Conservation (phyloP, 92 coral and sea anemone genomes). For the Zoanthus sociatus region DNA sequence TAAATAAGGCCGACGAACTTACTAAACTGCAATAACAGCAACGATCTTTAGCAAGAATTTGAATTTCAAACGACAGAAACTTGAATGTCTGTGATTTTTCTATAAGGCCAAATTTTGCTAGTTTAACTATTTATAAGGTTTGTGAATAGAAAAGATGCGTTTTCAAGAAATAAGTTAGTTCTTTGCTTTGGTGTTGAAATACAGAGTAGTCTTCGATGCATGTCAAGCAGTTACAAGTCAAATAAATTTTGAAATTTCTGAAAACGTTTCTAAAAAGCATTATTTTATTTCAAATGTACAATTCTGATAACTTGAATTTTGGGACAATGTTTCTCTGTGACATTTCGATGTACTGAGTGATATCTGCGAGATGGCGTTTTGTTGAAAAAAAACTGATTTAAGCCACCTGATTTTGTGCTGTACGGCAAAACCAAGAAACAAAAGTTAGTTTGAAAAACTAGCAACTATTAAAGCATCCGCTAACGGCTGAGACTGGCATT, state of each 20-base stretch:
- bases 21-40: neutral
- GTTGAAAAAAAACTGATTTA: too few relatives aligned
- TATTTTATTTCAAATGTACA: neutral
- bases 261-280: neutral
- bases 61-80: neutral
- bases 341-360: neutral
- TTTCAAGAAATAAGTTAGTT: neutral
- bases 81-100: slow-evolving; percentile 12
- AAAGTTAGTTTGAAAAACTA: too few relatives aligned
- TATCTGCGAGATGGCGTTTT: neutral
- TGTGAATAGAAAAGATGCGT: neutral
- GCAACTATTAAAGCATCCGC: too few relatives aligned
- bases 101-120: neutral
- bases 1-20: slow-evolving; percentile 27
- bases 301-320: neutral
- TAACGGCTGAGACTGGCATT: too few relatives aligned
- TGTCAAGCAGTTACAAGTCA: slow-evolving; percentile 13
- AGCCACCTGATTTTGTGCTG: neutral
- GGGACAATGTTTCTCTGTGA: neutral
- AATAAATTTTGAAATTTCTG: neutral
- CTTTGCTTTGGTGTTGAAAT: neutral
- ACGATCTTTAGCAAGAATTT: neutral
- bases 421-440: neutral
- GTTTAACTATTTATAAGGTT: neutral
- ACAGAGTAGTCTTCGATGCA: neutral